A percentile compares a stretch with the other conserved stretches of the same genome.
Evolutionary conservation across 2,888 invertebrate genomes (phyloP).

Genomic region (Schrankia costaestrigalis): DNA sequence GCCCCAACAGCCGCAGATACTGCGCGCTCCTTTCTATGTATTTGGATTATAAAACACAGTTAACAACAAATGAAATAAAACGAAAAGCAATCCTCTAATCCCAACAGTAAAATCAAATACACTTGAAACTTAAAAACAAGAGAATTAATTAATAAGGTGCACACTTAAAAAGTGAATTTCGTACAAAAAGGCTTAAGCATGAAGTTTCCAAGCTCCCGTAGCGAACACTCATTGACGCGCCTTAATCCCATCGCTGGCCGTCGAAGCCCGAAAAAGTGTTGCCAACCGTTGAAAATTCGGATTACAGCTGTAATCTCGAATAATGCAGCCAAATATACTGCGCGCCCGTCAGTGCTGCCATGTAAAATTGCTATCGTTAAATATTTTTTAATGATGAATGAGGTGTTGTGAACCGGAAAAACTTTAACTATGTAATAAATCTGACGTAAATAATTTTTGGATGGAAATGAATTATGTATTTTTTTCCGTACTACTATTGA

Average conservation of each 20-base stretch:
- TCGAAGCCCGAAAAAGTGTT: slow-evolving; percentile 52
- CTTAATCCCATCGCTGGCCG: slow-evolving; percentile 52
- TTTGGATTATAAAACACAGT: no score
- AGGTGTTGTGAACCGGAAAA: slow-evolving; percentile 21
- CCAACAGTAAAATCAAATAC: slow-evolving; percentile 36
- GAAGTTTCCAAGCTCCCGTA: slow-evolving; percentile 56
- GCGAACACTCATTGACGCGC: slow-evolving; percentile 43
- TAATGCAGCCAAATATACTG: slow-evolving; percentile 36
- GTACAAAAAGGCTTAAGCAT: slow-evolving; percentile 60
- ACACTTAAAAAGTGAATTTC: slow-evolving; percentile 54
- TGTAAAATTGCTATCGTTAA: slow-evolving; percentile 34
- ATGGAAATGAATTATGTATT: no score
- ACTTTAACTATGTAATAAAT: no score
- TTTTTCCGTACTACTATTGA: no score
- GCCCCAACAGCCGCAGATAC: no score
- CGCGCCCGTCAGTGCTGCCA: slow-evolving; percentile 13
- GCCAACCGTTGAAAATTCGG: slow-evolving; percentile 51
- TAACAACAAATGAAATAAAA: no score
- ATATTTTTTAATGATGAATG: slow-evolving; percentile 44
- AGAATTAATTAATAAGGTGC: slow-evolving; percentile 70
- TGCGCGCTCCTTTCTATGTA: no score
- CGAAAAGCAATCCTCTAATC: slow-evolving; percentile 11
- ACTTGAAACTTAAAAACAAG: slow-evolving; percentile 48
- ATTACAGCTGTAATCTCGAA: slow-evolving; percentile 58
- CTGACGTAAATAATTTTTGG: no score